Evolutionary conservation across 2,888 invertebrate species (phyloP).

Genomic region (Limnephilus rhombicus): DNA sequence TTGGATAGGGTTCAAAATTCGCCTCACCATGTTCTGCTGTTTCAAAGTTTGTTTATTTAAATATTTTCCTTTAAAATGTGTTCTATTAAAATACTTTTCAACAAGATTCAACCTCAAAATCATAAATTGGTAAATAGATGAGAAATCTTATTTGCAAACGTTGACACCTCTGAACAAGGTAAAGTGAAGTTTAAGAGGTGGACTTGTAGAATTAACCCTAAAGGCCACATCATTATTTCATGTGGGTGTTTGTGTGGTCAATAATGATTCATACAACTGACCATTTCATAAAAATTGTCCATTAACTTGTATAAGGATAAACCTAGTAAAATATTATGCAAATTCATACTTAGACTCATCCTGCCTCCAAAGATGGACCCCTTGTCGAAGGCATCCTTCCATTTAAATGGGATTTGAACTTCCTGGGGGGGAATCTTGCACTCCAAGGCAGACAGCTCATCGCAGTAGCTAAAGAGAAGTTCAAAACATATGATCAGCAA

Average conservation of each 20-base stretch:
- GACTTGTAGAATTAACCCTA: background rate
- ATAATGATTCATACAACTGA: background rate
- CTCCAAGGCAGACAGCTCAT: constrained; percentile 95
- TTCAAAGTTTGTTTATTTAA: too few relatives aligned
- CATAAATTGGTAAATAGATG: too few relatives aligned
- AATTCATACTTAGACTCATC: constrained; percentile 88
- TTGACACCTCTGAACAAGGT: too few relatives aligned
- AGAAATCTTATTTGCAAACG: too few relatives aligned
- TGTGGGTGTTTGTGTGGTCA: background rate
- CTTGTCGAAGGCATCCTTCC: constrained; percentile 99
- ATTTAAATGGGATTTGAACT: constrained; percentile 97
- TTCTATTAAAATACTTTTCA: too few relatives aligned
- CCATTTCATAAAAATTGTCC: background rate
- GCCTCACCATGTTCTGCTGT: too few relatives aligned
- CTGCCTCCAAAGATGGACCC: constrained; percentile 95
- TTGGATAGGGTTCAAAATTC: too few relatives aligned
- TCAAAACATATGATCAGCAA: constrained; percentile 22
- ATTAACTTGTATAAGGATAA: background rate
- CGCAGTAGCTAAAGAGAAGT: constrained; percentile 89
- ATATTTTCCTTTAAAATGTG: too few relatives aligned
- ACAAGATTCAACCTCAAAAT: too few relatives aligned
- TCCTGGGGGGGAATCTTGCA: constrained; percentile 96
- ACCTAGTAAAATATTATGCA: background rate
- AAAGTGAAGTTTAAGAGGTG: too few relatives aligned
- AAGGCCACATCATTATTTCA: background rate